Evolutionary conservation across 2,888 invertebrate genomes (phyloP), one percentile per base, ranked within the genome.

Genomic region (Plutella xylostella): DNA sequence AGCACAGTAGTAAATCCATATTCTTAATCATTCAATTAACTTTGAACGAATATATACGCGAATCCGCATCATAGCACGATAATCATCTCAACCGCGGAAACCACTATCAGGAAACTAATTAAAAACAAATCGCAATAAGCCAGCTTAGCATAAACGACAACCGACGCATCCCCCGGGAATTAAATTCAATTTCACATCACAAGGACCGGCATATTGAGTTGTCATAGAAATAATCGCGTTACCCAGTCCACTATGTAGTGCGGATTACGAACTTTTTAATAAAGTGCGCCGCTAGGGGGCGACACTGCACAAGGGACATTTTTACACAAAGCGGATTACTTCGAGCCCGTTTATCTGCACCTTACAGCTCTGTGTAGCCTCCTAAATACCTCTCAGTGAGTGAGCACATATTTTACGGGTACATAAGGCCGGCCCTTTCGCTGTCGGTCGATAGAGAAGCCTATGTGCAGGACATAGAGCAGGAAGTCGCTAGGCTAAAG

Each of bases 321-420:
- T 82, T 82, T 80, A 70, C 71, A 83, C 79, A 82, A 82, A 80
- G 80, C 66, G 82, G 82, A 83, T 82, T 83, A 83, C 73, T 74
- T 69, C 61, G 74, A 70, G 67, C 70, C 60, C 72, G 80, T 79
- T 83, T 83, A 83, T 83, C 82, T 76, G 68, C 72, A 79, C 82
- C 80, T 82, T 80, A 82, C 83, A 78, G 83, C 64, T 61, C 55
- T 55, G 80, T 77, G 82, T 69, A 80, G 77, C 66, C 68, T 69
- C 59, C 78, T 75, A 79, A 80, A 76, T 76, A 70, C 77, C 66
- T 61, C 58, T 61, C 65, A 62, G 57, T 71, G 68, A 63, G 67
- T 73, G 74, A 72, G 65, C 68, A 60, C 57, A 57, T 69, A 65
- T 72, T 73, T 72, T 68, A 69, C 60, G 28, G 48, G 46, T 39